Conservation (phyloP, 2,113 vertebrate genomes). For the Natator depressus region DNA sequence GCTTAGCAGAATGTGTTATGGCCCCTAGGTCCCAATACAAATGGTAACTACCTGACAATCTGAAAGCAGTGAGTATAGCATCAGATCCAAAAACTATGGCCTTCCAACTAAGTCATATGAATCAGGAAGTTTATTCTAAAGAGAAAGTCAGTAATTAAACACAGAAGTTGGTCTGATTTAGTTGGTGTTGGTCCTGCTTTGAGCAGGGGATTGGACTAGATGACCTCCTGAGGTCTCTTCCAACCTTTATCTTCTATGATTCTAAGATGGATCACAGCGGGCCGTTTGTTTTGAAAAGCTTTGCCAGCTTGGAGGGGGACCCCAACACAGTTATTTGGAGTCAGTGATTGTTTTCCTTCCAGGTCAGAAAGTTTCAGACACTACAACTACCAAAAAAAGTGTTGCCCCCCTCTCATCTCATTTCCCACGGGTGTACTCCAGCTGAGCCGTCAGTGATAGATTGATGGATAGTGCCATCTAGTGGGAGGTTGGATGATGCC, state of each 20-base stretch:
- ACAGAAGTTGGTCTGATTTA: neutral
- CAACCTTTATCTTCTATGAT: no score
- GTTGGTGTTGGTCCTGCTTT: no score
- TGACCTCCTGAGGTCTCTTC: no score
- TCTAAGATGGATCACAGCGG: neutral
- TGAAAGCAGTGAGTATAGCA: neutral
- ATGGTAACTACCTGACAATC: neutral
- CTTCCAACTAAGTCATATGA: neutral
- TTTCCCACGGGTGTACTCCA: neutral
- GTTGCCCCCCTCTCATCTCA: neutral
- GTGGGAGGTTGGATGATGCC: neutral
- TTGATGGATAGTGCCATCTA: neutral
- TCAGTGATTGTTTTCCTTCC: fast-evolving
- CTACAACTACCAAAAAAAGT: fast-evolving
- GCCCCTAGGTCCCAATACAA: neutral
- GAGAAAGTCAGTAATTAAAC: neutral
- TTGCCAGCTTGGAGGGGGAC: neutral
- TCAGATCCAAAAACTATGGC: neutral
- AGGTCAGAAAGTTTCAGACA: neutral
- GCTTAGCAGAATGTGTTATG: neutral
- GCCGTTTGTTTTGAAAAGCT: fast-evolving
- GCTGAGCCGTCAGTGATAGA: neutral
- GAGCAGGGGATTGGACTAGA: no score
- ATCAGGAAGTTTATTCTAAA: neutral
- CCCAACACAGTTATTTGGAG: neutral